phyloP scores from a whole-genome alignment of 1,140 invertebrate genomes.

The Drosophila serrata region DNA sequence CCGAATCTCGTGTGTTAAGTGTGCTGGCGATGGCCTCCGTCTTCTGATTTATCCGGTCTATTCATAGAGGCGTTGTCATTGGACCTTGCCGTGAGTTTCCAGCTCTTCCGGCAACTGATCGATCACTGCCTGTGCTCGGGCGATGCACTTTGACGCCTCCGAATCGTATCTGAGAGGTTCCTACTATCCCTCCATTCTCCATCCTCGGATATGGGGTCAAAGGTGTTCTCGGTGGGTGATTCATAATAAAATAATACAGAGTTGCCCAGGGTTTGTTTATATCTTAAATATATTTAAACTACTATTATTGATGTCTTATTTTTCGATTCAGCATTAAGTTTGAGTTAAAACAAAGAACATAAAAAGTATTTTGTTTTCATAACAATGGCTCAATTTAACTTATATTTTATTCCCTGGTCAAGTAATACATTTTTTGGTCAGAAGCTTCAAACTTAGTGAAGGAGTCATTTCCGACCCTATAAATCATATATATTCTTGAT shows the following conservation, averaged over 20 bases:
- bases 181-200: constrained; percentile 18
- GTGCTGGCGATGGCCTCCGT: constrained; percentile 22
- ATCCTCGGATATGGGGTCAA: constrained; percentile 2
- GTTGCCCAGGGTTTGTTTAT: background rate
- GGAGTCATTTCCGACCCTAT: too few relatives aligned
- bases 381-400: too few relatives aligned
- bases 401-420: too few relatives aligned
- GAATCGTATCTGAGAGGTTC: constrained; percentile 49
- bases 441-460: too few relatives aligned
- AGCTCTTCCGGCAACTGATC: constrained; percentile 77
- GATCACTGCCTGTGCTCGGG: constrained; percentile 46
- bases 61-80: constrained; percentile 74
- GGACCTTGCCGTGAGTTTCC: constrained; percentile 68
- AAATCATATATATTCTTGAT: too few relatives aligned
- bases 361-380: too few relatives aligned
- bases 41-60: constrained; percentile 32
- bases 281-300: background rate
- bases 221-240: background rate
- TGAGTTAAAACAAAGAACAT: too few relatives aligned
- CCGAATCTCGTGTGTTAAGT: constrained; percentile 42
- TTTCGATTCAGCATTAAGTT: too few relatives aligned
- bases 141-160: constrained; percentile 69
- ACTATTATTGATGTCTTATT: too few relatives aligned
- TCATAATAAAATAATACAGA: background rate
- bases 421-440: too few relatives aligned